Base-by-base conservation (phyloP, 2,888 invertebrate species). In the Schrankia costaestrigalis region DNA sequence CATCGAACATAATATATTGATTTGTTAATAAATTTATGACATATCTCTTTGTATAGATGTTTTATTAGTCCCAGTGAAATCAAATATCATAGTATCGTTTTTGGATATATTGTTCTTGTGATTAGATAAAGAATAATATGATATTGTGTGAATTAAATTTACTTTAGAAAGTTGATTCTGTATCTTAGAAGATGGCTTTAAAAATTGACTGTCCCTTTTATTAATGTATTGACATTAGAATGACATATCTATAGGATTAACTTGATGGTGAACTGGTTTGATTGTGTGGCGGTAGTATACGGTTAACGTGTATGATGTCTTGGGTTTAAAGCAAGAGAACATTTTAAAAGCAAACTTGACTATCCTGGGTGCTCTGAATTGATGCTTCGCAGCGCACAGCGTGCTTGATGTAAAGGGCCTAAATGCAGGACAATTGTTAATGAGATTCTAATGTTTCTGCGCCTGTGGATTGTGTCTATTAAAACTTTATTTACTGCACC, bases 11-110 rank as follows among this genome's bases (percentile, higher is more conserved):
- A 70, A 76, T 81, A 80, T 82, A 82, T 80, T 67, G 78, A 67
- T 78, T 77, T 71, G 81, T 78, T 78, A 81, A 82, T 80, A 77
- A 79, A 80, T 81, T 78, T 82, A 81, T 74, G 69, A 62, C 63
- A 64, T 48, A 62, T 63, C 61, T 73, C 63, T 49, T 26, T 27
- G 22, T 31, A 38, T 54, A 41, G 42, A 63, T 66, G 70, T 69
- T 75, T 75, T 76, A 75, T 76, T 70, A 60, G 25, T 11, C 14
- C 11, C 42, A 60, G 70, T 67, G 71, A 74, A 73, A 74, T 69
- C 65, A 56, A 56, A 50, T 53, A 56, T 58, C 47, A 47, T 41
- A 44, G 43, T 49, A 31, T 32, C 22, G 23, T 37, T 45, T 56
- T 49, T 22, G 24, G 51, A 69, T 47, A 63, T 64, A 69, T 64